A percentile compares a stretch with the other conserved stretches of the same genome.
Conservation (phyloP, 1,140 invertebrate species). For the Brachionus paranguensis region DNA sequence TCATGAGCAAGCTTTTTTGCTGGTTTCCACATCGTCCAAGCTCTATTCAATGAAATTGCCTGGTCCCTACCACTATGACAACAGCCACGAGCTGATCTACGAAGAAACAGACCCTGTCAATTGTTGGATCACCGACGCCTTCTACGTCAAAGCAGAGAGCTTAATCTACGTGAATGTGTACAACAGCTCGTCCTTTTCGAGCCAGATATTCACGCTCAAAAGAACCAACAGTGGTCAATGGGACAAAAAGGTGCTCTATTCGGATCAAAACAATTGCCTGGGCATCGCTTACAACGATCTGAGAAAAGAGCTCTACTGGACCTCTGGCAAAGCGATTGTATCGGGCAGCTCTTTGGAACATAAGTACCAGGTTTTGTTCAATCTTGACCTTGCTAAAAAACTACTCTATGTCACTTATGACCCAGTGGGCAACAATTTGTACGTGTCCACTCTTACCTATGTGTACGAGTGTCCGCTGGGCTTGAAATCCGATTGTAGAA, state of each 20-base stretch:
- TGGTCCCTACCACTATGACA: neutral
- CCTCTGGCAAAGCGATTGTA: neutral
- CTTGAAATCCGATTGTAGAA: neutral
- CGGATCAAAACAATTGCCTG: conserved; percentile 13
- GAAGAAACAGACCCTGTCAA: neutral
- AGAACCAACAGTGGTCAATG: neutral
- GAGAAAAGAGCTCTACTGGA: conserved; percentile 34
- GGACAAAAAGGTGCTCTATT: conserved; percentile 23
- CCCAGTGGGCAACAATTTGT: neutral
- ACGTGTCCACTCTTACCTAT: conserved; percentile 9
- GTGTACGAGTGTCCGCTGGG: conserved; percentile 9
- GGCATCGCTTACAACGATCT: conserved; percentile 35
- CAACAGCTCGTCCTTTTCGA: conserved; percentile 25
- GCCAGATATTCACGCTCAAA: conserved; percentile 35
- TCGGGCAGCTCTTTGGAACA: neutral
- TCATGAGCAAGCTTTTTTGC: neutral
- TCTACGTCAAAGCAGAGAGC: conserved; percentile 6
- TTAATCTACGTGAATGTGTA: conserved; percentile 38
- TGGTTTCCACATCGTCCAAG: neutral
- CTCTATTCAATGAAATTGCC: conserved; percentile 6
- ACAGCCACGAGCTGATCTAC: neutral
- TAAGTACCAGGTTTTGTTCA: neutral
- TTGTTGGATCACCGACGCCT: conserved; percentile 18
- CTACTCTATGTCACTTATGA: conserved; percentile 20
- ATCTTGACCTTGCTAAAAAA: conserved; percentile 27